Evolutionary conservation across 2,888 invertebrate genomes (phyloP), one percentile per base, ranked within the genome.

Genomic region (Schizaphis graminum): DNA sequence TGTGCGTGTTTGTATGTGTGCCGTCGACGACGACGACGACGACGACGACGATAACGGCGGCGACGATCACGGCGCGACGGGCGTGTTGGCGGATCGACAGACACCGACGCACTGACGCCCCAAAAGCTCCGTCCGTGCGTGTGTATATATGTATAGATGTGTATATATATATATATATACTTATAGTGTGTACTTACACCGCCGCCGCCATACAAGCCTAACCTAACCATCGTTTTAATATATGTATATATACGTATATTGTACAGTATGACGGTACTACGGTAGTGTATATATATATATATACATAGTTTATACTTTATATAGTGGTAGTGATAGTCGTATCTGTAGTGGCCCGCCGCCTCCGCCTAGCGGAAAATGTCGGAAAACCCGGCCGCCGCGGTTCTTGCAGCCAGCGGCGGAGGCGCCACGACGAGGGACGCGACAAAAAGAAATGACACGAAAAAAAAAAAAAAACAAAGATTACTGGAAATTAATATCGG

Each of bases 101-200:
- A 91, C 94, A 94, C 94, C 90, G 90, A 86, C 94, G 94, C 91
- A 94, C 94, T 94, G 94, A 94, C 94, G 94, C 94, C 94, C 94
- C 57, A 41, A 91, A 94, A 94, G 94, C 94, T 91, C 94, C n/a
- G 77, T 88, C 53, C 67, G 35, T 61, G 13, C 86, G n/a, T 35
- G 47, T 49, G 24, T 47, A 49, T 44, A 49, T 53, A 24, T 57
- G 16, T 13, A 53, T 44, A 44, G 41, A 44, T 3, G 41, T 41
- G 1, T 92, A 85, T 47, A 13, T n/a, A 56, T 89, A 88, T 89
- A 57, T 56, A 24, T 89, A 57, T 13, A 41, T 86, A 56, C 88
- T n/a, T 88, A n/a, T 86, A 16, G 28, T 44, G 53, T 84, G 84
- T 85, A 56, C 89, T 35, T 53, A 56, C 24, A 35, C 47, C 24